These are phyloP conservation scores for Vombatus ursinus DNA, from an alignment of 2,113 vertebrate genomes.

Conservation along the genomic window DNA sequence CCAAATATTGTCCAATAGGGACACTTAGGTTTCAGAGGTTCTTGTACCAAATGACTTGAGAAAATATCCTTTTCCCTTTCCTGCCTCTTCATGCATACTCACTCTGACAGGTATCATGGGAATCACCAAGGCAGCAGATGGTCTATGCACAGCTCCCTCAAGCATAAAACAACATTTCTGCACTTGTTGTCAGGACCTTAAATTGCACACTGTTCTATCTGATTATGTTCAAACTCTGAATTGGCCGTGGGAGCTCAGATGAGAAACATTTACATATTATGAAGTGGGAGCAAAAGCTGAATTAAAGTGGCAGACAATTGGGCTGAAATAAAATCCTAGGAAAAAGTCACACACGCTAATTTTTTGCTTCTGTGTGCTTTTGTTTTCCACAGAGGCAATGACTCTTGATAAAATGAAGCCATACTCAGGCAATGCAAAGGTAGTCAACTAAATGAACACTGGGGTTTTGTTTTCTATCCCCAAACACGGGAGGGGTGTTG, in stretches of 20 bases:
- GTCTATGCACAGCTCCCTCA: slow-evolving; percentile 77
- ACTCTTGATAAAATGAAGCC: slow-evolving; percentile 34
- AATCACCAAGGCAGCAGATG: slow-evolving; percentile 80
- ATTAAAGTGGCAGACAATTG: slow-evolving; percentile 73
- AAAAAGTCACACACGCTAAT: slow-evolving; percentile 31
- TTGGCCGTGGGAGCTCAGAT: slow-evolving; percentile 70
- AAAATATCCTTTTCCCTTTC: slow-evolving; percentile 35
- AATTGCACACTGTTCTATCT: slow-evolving; percentile 77
- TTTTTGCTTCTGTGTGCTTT: slow-evolving; percentile 37
- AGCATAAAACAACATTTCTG: slow-evolving; percentile 81
- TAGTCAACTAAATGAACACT: slow-evolving; percentile 21
- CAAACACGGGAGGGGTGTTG: neutral
- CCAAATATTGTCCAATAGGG: slow-evolving; percentile 3
- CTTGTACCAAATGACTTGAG: neutral
- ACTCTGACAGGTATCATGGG: slow-evolving; percentile 78
- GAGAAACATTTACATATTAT: slow-evolving; percentile 75
- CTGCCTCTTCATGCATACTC: slow-evolving; percentile 25
- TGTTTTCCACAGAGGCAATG: slow-evolving; percentile 21
- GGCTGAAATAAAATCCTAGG: slow-evolving; percentile 69
- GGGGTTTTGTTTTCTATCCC: neutral
- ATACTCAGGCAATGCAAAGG: neutral
- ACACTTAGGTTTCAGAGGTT: slow-evolving; percentile 22
- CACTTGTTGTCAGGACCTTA: slow-evolving; percentile 79
- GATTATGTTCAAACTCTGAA: slow-evolving; percentile 79
- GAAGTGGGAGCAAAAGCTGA: slow-evolving; percentile 60